Base-by-base conservation (phyloP, 2,113 vertebrate species). In the Gnathonemus echidnorhynchus region DNA sequence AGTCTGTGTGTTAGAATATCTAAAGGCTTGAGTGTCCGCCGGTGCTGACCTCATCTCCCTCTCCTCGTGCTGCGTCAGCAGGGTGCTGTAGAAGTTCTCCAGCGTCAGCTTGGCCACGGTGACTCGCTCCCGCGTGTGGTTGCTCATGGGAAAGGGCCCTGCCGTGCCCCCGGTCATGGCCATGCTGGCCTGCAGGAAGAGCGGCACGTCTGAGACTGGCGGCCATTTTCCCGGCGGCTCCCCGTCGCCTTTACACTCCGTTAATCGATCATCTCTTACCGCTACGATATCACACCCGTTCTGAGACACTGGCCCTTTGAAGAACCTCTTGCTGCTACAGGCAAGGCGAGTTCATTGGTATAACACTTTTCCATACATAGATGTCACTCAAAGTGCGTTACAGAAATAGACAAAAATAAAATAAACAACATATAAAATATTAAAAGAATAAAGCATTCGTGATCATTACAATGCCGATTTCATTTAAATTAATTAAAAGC, bases 1-100 rank as follows among this genome's bases (percentile, higher is more conserved):
- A 70, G 27, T 70, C 27, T 70, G 70, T 15, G 15, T 39, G 70
- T 39, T 39, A 85, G 17, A n/a, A 48, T n/a, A 48, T 11, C 45
- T 3, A 24, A 48, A 48, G 21, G 17, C 9, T 5, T 46, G 42
- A 39, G 74, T 42, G 74, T 80, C 74, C 15, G 80, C 4, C 0
- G 27, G 15, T 35, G 39, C 35, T 49, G 95, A 98, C 98, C 98
- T 98, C 95, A 96, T 98, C 94, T 99, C 98, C 15, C 98, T 95
- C 95, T 99, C 98, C 93, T 99, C 98, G 0, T 99, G 98, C 93
- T 99, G 98, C 24, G 97, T 95, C 86, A 99, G 98, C n/a, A 99
- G 95, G 86, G 99, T 99, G 96, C 98, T 99, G 95, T 99, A 99
- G 95, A 99, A 99, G 94, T 99, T 99, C 94, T 99, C 98, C 95